Conservation (phyloP, 2,113 vertebrate species). For the Erythrocercus mccallii region DNA sequence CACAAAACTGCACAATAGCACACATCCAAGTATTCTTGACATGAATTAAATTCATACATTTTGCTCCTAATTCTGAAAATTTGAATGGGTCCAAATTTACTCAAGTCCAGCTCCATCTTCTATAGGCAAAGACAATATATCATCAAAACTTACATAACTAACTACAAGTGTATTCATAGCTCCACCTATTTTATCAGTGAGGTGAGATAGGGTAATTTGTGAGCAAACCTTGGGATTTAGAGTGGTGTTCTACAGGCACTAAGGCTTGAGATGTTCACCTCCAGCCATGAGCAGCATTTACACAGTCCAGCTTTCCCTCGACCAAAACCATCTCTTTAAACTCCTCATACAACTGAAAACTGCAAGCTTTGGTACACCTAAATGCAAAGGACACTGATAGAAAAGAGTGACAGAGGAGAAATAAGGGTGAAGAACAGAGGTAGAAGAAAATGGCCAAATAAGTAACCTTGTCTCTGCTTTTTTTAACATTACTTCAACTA, state of each 20-base stretch:
- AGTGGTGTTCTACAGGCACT: not conserved
- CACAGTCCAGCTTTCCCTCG: not conserved
- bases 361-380: not conserved
- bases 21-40: not conserved
- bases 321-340: not conserved
- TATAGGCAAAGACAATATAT: not conserved
- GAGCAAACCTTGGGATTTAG: not conserved
- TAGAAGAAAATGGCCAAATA: not conserved
- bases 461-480: not conserved
- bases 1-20: not conserved
- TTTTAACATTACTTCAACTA: not conserved
- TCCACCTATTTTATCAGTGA: not conserved
- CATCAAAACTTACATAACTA: not conserved
- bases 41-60: not conserved
- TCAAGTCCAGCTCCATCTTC: not conserved
- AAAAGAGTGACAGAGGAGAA: not conserved
- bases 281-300: not conserved
- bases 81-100: not conserved
- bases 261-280: not conserved
- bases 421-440: not conserved
- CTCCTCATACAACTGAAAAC: not conserved
- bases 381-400: not conserved
- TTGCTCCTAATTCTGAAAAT: not conserved
- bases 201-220: not conserved
- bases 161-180: not conserved